Conservation (phyloP, 2,797 vertebrate species). For the Denticeps clupeoides region DNA sequence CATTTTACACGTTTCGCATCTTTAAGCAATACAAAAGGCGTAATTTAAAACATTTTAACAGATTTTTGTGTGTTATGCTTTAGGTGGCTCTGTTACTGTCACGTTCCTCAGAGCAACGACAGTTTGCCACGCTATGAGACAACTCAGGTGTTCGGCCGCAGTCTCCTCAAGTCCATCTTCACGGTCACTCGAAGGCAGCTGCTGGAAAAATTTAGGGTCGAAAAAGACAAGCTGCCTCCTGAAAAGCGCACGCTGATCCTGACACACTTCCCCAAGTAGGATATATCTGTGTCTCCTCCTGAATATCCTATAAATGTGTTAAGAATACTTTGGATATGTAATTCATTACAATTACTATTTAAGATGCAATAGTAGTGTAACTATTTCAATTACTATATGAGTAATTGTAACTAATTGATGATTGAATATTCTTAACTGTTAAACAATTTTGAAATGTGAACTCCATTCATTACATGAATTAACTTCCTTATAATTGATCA, state of each 20-base stretch:
- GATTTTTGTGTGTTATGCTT: background rate
- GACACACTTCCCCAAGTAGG: slow-evolving; percentile 96
- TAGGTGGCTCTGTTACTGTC: slow-evolving; percentile 97
- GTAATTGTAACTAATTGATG: no score
- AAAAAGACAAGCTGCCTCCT: slow-evolving; percentile 94
- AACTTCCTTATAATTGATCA: no score
- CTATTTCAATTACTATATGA: no score
- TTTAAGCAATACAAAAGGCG: background rate
- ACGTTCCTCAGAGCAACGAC: slow-evolving; percentile 94
- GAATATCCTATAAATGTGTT: no score
- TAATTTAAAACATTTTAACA: background rate
- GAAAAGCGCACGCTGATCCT: slow-evolving; percentile 96
- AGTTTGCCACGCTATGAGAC: slow-evolving; percentile 94
- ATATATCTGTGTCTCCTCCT: background rate
- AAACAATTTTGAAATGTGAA: no score
- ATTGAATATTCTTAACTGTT: no score
- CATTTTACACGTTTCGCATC: no score
- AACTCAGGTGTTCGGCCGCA: slow-evolving; percentile 92
- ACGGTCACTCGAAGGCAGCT: slow-evolving; percentile 89
- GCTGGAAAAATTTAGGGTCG: slow-evolving; percentile 93
- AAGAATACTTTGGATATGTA: no score
- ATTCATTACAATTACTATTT: no score
- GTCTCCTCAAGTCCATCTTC: slow-evolving; percentile 93
- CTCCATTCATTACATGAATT: no score
- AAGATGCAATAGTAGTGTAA: no score